Evolutionary conservation across 2,888 invertebrate species (phyloP), one percentile per base, ranked within the genome.

Genomic region (Melipona bicolor): DNA sequence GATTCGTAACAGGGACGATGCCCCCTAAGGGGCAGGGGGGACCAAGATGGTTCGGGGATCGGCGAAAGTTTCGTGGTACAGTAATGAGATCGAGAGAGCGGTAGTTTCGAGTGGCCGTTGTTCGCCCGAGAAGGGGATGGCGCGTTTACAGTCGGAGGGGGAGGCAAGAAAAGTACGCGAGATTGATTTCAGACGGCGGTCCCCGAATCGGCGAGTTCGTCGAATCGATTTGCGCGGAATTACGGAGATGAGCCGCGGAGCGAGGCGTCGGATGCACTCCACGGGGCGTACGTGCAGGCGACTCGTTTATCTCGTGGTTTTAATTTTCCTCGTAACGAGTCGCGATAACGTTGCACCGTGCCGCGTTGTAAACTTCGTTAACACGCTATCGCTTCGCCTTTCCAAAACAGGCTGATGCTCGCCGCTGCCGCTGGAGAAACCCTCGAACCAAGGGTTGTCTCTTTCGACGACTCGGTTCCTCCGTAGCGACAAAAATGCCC

Each of bases 241-340:
- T 81, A 68, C 62, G 21, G 21, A 49, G 27, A 24, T 49, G 19
- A 62, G 65, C 24, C 17, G 50, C 50, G 36, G 62, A 50, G 56
- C 36, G 64, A 72, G 64, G 54, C 36, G 69, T 69, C 36, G 82
- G 56, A 71, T 65, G 56, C 62, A 56, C 49, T 43, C 21, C 50
- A 36, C 62, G 62, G 56, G 27, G 59, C 24, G 81, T 81, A 83
- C 83, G 83, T 81, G 83, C 76, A n/a, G 71, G 67, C 36, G 76
- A 76, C 83, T 83, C 83, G 75, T 83, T 83, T 83, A 83, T 83
- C 83, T 81, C 83, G 56, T 32, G 83, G 83, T 83, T 83, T 83
- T 83, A 83, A 83, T 83, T 72, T 72, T 76, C 83, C 83, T 72
- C 76, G 83, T 83, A 83, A 83, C 83, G 83, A 81, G 82, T 67